Evolutionary conservation across 2,888 invertebrate genomes (phyloP).

Genomic region (Apantesis nais): DNA sequence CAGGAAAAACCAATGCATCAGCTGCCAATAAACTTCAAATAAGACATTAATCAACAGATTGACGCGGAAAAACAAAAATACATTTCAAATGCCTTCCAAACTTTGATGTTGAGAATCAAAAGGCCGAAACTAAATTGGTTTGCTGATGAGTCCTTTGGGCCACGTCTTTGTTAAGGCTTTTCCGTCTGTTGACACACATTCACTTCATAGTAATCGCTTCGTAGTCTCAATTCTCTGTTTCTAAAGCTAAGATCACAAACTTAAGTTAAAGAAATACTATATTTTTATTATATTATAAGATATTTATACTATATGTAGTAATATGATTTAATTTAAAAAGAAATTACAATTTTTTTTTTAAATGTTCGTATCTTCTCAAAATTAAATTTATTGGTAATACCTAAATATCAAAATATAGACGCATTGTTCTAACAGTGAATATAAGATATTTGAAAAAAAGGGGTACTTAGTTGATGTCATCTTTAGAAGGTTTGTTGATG

Average conservation of each 20-base stretch:
- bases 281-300: neutral
- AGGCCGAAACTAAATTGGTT: slow-evolving; percentile 45
- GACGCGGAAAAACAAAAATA: slow-evolving; percentile 22
- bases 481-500: too few relatives aligned
- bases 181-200: slow-evolving; percentile 57
- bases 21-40: neutral
- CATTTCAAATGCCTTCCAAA: slow-evolving; percentile 19
- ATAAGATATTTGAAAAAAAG: neutral
- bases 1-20: neutral
- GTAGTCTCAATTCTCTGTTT: slow-evolving; percentile 41
- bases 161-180: slow-evolving; percentile 49
- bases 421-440: neutral
- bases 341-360: neutral
- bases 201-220: slow-evolving; percentile 53
- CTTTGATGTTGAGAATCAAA: slow-evolving; percentile 45
- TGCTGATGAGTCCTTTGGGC: slow-evolving; percentile 45
- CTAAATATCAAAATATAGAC: neutral
- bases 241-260: slow-evolving; percentile 39
- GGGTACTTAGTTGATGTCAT: too few relatives aligned
- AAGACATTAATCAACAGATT: slow-evolving; percentile 1
- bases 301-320: too few relatives aligned
- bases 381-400: neutral
- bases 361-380: neutral
- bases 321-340: too few relatives aligned
- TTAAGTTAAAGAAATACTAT: neutral